phyloP scores from a whole-genome alignment of 2,888 invertebrate species.

The Lepidocyrtinus sp. region DNA sequence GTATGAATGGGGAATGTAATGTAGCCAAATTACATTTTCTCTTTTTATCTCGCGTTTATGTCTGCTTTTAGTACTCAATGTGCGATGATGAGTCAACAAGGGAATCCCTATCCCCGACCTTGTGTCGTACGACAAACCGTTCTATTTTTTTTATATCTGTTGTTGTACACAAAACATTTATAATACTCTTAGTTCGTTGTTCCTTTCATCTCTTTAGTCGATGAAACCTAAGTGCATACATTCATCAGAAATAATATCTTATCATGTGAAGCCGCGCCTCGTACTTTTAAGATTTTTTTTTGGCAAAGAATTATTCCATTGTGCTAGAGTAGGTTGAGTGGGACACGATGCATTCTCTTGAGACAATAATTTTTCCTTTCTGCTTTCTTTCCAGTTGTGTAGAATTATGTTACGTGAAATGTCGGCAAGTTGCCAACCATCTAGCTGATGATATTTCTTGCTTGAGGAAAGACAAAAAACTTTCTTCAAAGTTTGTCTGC shows the following conservation, averaged over 20 bases:
- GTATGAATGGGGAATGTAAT: slow-evolving; percentile 9
- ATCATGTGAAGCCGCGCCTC: slow-evolving; percentile 7
- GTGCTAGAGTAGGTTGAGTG: slow-evolving; percentile 39
- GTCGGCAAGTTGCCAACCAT: slow-evolving; percentile 49
- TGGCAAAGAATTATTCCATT: slow-evolving; percentile 52
- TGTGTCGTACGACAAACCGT: slow-evolving; percentile 17
- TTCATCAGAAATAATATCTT: neutral
- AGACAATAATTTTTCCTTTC: slow-evolving; percentile 42
- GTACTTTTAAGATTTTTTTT: slow-evolving; percentile 35
- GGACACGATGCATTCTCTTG: slow-evolving; percentile 46
- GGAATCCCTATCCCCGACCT: slow-evolving; percentile 46
- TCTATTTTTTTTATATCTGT: neutral
- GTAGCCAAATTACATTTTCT: slow-evolving; percentile 16
- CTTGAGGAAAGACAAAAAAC: slow-evolving; percentile 4
- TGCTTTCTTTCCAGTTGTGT: slow-evolving; percentile 14
- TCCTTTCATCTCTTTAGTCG: neutral
- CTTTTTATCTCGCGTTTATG: slow-evolving; percentile 7
- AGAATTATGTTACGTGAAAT: slow-evolving; percentile 4
- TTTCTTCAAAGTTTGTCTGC: neutral
- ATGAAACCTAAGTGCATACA: slow-evolving; percentile 2
- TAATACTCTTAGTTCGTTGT: slow-evolving; percentile 40
- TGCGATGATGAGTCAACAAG: slow-evolving; percentile 48
- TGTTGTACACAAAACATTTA: slow-evolving; percentile 35
- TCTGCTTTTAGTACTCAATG: neutral
- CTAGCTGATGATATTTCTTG: neutral